A percentile compares a stretch with the other conserved stretches of the same genome.
phyloP scores from a whole-genome alignment of 1,140 invertebrate genomes.

The Neotoxoptera formosana region DNA sequence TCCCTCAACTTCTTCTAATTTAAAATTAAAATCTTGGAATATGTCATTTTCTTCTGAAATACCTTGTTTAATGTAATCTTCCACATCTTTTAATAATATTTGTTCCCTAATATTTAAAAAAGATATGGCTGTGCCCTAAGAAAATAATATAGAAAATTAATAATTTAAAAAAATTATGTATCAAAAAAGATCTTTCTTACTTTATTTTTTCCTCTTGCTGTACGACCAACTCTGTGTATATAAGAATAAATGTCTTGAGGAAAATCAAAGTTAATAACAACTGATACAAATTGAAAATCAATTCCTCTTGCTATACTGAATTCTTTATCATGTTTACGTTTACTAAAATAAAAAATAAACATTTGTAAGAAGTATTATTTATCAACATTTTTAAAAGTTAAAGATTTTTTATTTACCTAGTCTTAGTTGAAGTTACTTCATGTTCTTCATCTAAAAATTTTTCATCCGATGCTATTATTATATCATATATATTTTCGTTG shows the following conservation, averaged over 20 bases:
- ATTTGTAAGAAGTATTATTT: not conserved
- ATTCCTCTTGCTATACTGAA: slow-evolving; percentile 95
- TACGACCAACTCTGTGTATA: slow-evolving; percentile 92
- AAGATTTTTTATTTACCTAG: slow-evolving; percentile 31
- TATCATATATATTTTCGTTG: slow-evolving; percentile 92
- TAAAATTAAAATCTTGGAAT: slow-evolving; percentile 82
- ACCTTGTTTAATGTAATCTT: slow-evolving; percentile 73
- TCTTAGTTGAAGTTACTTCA: slow-evolving; percentile 17
- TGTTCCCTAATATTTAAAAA: slow-evolving; percentile 88
- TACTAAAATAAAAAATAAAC: slow-evolving; percentile 64
- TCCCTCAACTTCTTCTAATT: slow-evolving; percentile 93
- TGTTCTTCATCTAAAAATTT: slow-evolving; percentile 72
- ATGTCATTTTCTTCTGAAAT: slow-evolving; percentile 67
- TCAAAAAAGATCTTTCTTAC: slow-evolving; percentile 62
- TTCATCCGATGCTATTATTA: slow-evolving; percentile 98
- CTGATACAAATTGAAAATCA: slow-evolving; percentile 96
- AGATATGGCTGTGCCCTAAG: slow-evolving; percentile 89
- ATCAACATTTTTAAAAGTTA: slow-evolving; percentile 7
- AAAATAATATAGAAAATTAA: slow-evolving; percentile 56
- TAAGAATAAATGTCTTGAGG: slow-evolving; percentile 87
- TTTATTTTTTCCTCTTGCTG: slow-evolving; percentile 91
- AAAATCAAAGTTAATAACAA: slow-evolving; percentile 99
- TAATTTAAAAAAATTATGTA: not conserved
- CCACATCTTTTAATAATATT: slow-evolving; percentile 77
- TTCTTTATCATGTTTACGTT: slow-evolving; percentile 86